Evolutionary conservation across 2,888 invertebrate species (phyloP), one percentile per base, ranked within the genome.

Genomic region (Maniola hyperantus): DNA sequence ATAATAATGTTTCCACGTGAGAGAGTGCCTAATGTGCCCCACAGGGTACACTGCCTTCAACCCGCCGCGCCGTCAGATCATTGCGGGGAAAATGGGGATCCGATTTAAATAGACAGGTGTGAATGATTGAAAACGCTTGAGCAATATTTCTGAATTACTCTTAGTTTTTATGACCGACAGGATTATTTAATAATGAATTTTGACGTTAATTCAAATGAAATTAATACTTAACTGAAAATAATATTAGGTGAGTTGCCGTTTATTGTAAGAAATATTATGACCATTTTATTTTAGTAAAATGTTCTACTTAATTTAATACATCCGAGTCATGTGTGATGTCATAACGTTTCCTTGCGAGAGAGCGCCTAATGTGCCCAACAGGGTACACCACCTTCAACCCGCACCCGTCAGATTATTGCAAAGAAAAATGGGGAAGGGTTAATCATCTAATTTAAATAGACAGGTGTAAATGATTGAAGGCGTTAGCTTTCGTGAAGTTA

Each of bases 51-150:
- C 59, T 60, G 53, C 66, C 55, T 64, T 64, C 64, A 69, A 60
- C 60, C 55, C 44, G n/a, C n/a, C n/a, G n/a, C n/a, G n/a, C 66
- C 64, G 69, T 66, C 69, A 67, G 67, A 69, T 69, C 65, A 67
- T 67, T 65, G 48, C 61, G 55, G 64, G 62, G 59, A 57, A 69
- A 69, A 69, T 67, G 44, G 65, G 64, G 34, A 67, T 60, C 59
- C 58, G 15, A 69, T 69, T 67, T 65, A 65, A 53, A 69, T 69
- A 54, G 66, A 67, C 67, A 69, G 65, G 64, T 69, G 65, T 50
- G 67, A 62, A 69, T 69, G 61, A 69, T 69, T 67, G 71, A 74
- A 81, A 80, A 80, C 79, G 80, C n/a, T n/a, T n/a, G n/a, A n/a
- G n/a, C n/a, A n/a, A n/a, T n/a, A n/a, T n/a, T n/a, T n/a, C n/a